Evolutionary conservation across 1,140 invertebrate genomes (phyloP).

Genomic region (Teleopsis dalmanni): DNA sequence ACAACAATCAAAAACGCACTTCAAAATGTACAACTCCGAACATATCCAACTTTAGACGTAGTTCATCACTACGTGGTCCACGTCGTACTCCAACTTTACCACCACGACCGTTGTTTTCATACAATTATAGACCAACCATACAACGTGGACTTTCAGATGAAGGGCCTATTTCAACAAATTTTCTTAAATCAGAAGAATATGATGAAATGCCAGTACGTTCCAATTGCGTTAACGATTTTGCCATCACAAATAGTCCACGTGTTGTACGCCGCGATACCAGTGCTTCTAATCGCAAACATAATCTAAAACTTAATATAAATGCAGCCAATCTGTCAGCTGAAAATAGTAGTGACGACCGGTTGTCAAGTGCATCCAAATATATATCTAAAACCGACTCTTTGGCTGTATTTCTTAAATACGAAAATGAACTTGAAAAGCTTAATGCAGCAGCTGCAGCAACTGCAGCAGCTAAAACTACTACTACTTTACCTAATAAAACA

Average conservation of each 20-base stretch:
- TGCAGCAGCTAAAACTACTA: background rate
- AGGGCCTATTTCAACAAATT: conserved; percentile 41
- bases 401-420: conserved; percentile 41
- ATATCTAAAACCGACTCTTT: conserved; percentile 40
- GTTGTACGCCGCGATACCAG: conserved; percentile 35
- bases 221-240: conserved; percentile 36
- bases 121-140: conserved; percentile 37
- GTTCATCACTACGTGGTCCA: conserved; percentile 34
- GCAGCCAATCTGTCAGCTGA: conserved; percentile 1
- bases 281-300: conserved; percentile 34
- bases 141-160: conserved; percentile 42
- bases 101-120: conserved; percentile 33
- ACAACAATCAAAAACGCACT: conserved; percentile 10
- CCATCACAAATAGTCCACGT: conserved; percentile 26
- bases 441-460: conserved; percentile 4
- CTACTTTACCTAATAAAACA: background rate
- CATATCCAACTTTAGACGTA: conserved; percentile 34
- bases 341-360: background rate
- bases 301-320: conserved; percentile 20
- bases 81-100: conserved; percentile 30
- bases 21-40: conserved; percentile 4
- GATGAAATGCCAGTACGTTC: conserved; percentile 43
- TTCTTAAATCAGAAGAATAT: conserved; percentile 41
- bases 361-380: conserved; percentile 11
- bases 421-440: conserved; percentile 37